phyloP scores from a whole-genome alignment of 2,888 invertebrate genomes.

The Petrolisthes cinctipes region DNA sequence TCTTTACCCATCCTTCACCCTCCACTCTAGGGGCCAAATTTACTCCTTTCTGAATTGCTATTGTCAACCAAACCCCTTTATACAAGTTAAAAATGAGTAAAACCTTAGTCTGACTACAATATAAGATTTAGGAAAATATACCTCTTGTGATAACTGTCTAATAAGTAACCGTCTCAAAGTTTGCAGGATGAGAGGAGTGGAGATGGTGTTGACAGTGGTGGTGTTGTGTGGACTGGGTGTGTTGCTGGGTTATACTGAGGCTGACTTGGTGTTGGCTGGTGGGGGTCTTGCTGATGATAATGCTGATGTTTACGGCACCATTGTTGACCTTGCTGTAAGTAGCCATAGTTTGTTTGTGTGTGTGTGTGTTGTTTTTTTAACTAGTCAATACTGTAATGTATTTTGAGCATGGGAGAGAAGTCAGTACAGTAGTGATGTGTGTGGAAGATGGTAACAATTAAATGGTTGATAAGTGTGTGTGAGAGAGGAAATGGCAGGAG shows the following conservation, averaged over 20 bases:
- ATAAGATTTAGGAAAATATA: too few relatives aligned
- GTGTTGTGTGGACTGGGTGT: background rate
- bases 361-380: too few relatives aligned
- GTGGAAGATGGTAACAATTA: background rate
- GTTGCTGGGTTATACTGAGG: background rate
- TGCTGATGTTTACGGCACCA: constrained; percentile 39
- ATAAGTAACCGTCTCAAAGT: background rate
- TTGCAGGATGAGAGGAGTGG: background rate
- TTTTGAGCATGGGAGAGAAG: background rate
- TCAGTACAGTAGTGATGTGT: background rate
- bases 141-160: too few relatives aligned
- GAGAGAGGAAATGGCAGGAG: background rate
- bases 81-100: too few relatives aligned
- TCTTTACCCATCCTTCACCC: too few relatives aligned
- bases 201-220: background rate
- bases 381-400: too few relatives aligned
- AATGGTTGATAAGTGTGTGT: background rate
- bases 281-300: constrained; percentile 56
- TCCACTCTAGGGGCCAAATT: too few relatives aligned
- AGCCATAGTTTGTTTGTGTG: too few relatives aligned
- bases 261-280: constrained; percentile 41
- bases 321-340: constrained; percentile 53
- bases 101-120: too few relatives aligned
- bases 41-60: too few relatives aligned
- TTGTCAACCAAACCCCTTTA: too few relatives aligned